Percentiles rank a stretch among this genome's conserved stretches.
These are phyloP conservation scores for Gortyna flavago DNA, from an alignment of 2,888 invertebrate species.

Conservation along the genomic window DNA sequence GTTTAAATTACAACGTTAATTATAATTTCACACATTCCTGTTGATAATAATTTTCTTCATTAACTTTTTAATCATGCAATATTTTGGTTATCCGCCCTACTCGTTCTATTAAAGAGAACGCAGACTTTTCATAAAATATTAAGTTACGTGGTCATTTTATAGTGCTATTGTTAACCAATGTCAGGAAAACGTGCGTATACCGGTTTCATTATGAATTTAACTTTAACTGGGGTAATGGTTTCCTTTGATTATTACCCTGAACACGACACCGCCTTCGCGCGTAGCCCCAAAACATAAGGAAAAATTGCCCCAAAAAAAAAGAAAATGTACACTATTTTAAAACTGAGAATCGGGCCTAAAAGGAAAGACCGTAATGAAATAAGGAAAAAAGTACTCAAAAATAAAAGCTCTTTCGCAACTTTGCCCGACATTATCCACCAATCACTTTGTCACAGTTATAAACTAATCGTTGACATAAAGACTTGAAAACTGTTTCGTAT, in stretches of 20 bases:
- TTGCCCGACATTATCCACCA: constrained; percentile 8
- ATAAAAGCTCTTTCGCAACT: constrained; percentile 6
- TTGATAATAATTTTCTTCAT: not conserved
- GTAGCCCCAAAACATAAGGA: constrained; percentile 25
- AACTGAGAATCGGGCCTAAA: not conserved
- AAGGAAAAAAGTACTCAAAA: constrained; percentile 32
- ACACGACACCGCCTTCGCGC: constrained; percentile 54
- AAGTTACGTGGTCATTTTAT: constrained; percentile 9
- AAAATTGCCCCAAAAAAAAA: constrained; percentile 21
- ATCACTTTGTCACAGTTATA: constrained; percentile 17
- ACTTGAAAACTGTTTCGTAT: constrained; percentile 55
- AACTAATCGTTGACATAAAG: constrained; percentile 31
- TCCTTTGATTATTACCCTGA: constrained; percentile 58
- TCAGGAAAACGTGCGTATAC: constrained; percentile 40
- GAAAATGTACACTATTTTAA: constrained; percentile 21
- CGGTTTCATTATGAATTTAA: constrained; percentile 34
- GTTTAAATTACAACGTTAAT: not conserved
- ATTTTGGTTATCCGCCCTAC: not conserved
- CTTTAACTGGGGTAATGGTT: constrained; percentile 62
- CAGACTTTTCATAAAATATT: constrained; percentile 12
- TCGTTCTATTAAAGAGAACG: not conserved
- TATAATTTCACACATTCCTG: no score
- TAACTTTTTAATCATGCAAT: not conserved
- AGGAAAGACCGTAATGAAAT: constrained; percentile 18
- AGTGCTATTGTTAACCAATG: constrained; percentile 31